Conservation (phyloP, 1,140 invertebrate genomes). For the Pentalonia nigronervosa region DNA sequence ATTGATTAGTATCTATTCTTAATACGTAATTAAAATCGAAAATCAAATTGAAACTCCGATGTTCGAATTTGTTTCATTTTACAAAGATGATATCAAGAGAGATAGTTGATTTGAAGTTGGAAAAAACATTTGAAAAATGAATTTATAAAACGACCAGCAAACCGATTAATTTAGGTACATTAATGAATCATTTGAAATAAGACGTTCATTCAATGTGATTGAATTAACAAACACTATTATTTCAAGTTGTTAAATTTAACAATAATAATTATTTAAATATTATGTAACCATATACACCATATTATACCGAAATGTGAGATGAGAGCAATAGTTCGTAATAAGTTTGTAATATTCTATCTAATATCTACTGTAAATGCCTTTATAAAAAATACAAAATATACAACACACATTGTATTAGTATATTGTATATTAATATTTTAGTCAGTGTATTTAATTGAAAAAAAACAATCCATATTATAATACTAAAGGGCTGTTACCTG, state of each 20-base stretch:
- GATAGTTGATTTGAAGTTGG: background rate
- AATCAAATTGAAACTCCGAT: background rate
- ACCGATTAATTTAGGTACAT: background rate
- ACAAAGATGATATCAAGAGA: background rate
- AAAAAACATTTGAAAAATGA: background rate
- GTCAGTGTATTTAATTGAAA: background rate
- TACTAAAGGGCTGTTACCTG: background rate
- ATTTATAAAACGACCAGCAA: background rate
- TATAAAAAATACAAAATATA: no score
- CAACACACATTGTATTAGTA: no score
- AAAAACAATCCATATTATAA: background rate
- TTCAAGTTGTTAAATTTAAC: background rate
- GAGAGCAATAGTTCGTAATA: background rate
- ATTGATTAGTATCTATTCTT: background rate
- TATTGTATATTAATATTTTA: no score
- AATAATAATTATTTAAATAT: background rate
- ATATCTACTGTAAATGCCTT: no score
- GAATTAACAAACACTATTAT: background rate
- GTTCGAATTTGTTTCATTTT: background rate
- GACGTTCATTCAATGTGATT: background rate
- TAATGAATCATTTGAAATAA: background rate
- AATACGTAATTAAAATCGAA: background rate
- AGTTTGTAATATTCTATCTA: no score
- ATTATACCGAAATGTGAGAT: background rate
- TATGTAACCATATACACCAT: background rate